Percentiles rank a stretch among this genome's conserved stretches.
Conservation (phyloP, 1,140 invertebrate species). For the Drosophila fuyamai region DNA sequence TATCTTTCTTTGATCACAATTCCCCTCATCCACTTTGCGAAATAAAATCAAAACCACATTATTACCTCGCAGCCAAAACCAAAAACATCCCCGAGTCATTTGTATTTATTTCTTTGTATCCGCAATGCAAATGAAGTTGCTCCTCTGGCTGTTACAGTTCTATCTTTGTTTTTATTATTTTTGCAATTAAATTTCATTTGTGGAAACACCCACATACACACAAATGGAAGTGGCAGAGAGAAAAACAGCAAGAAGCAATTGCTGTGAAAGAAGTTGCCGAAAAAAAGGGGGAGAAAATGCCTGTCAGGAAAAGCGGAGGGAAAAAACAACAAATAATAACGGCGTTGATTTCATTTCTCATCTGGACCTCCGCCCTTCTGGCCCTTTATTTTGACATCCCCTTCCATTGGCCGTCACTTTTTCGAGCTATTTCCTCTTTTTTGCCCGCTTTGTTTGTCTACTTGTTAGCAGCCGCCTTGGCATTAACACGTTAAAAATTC, state of each 20-base stretch:
- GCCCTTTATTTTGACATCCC: constrained; percentile 12
- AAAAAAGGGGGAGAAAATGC: constrained; percentile 10
- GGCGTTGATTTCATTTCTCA: constrained; percentile 77
- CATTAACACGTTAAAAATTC: constrained; percentile 77
- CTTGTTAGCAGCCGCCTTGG: constrained; percentile 72
- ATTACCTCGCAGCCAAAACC: neutral
- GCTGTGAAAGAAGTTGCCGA: constrained; percentile 18
- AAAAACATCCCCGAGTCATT: neutral
- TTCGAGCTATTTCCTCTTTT: constrained; percentile 22
- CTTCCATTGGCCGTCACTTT: constrained; percentile 37
- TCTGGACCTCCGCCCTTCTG: constrained; percentile 8
- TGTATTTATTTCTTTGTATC: constrained; percentile 22
- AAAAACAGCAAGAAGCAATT: constrained; percentile 48
- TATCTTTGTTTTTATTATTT: constrained; percentile 57
- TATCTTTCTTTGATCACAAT: neutral
- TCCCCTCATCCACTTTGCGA: neutral
- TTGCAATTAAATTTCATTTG: constrained; percentile 78
- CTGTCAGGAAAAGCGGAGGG: constrained; percentile 11
- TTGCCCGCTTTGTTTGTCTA: constrained; percentile 63
- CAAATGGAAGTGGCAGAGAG: constrained; percentile 33
- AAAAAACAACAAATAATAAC: constrained; percentile 70
- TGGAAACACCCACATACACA: constrained; percentile 23
- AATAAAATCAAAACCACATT: neutral
- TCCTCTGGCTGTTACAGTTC: constrained; percentile 7
- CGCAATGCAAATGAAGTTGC: constrained; percentile 67